Conservation (phyloP, 2,113 vertebrate species). For the Casuarius casuarius region DNA sequence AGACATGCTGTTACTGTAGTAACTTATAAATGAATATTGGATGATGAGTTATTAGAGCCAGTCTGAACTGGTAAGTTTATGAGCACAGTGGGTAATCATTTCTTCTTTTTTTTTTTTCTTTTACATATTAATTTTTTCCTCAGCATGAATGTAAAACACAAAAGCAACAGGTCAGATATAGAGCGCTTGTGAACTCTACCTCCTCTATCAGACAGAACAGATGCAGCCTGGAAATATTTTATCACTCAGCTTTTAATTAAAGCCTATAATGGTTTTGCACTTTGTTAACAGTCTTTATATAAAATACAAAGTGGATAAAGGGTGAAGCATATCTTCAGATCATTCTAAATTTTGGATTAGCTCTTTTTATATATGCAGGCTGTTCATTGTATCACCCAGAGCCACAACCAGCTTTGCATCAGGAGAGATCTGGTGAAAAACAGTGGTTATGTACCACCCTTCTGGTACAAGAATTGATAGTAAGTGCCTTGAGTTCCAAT, state of each 20-base stretch:
- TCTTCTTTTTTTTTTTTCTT: background rate
- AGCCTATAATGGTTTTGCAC: background rate
- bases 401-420: background rate
- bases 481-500: background rate
- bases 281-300: constrained; percentile 1
- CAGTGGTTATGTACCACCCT: background rate
- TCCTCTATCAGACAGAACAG: constrained; percentile 32
- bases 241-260: constrained; percentile 44
- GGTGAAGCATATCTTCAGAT: constrained; percentile 8
- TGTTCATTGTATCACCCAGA: background rate
- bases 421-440: background rate
- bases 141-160: background rate
- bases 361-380: background rate
- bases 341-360: constrained; percentile 3
- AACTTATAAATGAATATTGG: constrained; percentile 67
- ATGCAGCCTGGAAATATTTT: constrained; percentile 6
- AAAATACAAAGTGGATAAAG: constrained; percentile 26
- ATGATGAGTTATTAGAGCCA: constrained; percentile 67
- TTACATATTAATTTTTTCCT: constrained; percentile 10
- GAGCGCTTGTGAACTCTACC: background rate
- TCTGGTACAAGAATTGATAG: background rate
- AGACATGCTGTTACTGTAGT: constrained; percentile 67
- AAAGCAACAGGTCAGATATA: constrained; percentile 30
- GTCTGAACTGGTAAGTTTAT: constrained; percentile 31
- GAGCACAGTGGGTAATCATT: constrained; percentile 56